These are phyloP conservation scores for Mythimna lalbum DNA, from an alignment of 2,888 invertebrate genomes.

Conservation along the genomic window DNA sequence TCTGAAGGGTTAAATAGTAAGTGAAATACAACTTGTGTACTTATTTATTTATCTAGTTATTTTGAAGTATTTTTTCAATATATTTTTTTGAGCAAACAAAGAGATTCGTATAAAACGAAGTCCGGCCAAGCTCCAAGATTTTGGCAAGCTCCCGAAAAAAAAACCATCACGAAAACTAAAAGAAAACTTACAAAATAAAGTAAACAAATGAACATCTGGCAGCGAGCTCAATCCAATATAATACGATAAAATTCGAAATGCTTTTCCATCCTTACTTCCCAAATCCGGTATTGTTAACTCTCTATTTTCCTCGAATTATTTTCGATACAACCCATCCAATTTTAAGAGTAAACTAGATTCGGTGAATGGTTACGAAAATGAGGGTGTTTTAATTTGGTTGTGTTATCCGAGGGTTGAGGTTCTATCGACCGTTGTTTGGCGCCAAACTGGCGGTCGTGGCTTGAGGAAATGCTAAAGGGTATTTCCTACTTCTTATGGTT, in stretches of 20 bases:
- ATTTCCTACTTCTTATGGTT: constrained; percentile 41
- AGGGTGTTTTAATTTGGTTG: constrained; percentile 48
- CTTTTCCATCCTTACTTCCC: constrained; percentile 10
- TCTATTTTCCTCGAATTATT: constrained; percentile 46
- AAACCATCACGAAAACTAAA: constrained; percentile 3
- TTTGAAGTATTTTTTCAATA: no score
- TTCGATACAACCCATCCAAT: constrained; percentile 45
- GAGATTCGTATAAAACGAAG: neutral
- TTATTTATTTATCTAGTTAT: neutral
- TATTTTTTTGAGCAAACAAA: neutral
- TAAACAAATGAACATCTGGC: constrained; percentile 66
- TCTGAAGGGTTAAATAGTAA: neutral
- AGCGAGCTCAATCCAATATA: constrained; percentile 39
- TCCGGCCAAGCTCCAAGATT: neutral
- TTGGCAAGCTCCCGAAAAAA: neutral
- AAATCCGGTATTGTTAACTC: constrained; percentile 22
- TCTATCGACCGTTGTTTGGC: constrained; percentile 77
- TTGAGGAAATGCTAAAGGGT: constrained; percentile 60
- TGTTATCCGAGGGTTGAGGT: constrained; percentile 62
- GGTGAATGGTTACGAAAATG: neutral
- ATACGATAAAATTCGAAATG: constrained; percentile 49
- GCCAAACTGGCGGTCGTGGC: constrained; percentile 75
- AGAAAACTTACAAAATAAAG: constrained; percentile 41
- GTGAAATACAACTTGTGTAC: neutral
- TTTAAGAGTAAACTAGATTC: constrained; percentile 4